Base-by-base conservation (phyloP, 35 echinoderm and acorn worm genomes). In the Lytechinus pictus region DNA sequence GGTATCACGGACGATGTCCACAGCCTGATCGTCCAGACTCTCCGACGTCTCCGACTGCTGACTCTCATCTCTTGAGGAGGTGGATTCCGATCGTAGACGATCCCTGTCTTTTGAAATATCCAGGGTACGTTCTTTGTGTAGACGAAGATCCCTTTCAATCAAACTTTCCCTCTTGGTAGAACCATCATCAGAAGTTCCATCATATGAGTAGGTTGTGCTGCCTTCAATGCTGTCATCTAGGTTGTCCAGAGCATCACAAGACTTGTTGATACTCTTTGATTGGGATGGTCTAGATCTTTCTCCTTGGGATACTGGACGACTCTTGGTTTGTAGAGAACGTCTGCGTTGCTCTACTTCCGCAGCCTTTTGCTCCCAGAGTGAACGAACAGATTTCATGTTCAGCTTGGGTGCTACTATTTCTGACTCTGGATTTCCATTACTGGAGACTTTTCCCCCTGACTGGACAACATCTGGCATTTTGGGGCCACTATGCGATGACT, bases 141-240 rank as follows among this genome's bases (percentile, higher is more conserved):
- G 28, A 21, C 95, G 87, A 19, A 96, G 92, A 21, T 96, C 95
- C 28, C 89, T 12, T 14, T 91, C 88, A 9, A 96, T 96, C 54
- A 96, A 53, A 52, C 95, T 96, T 91, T 96, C 95, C 91, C 87
- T 92, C 88, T 96, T 96, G 55, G 95, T 53, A 27, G 92, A 54
- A 27, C 92, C 55, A 57, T 93, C 92, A 57, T 93, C 92, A 10
- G 92, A 93, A 9, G 53, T 54, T 27, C 53, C 54, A 57, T 93
- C 92, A 10, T 54, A 93, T 0, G 54, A 93, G 92, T 53, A 93
- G 16, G 92, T 53, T 55, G 92, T 93, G 53, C 53, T 93, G 53
- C 92, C 54, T 27, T 93, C 92, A 6, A 93, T 55, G 54, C 92
- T 57, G 55, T 93, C 92, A 57, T 93, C 92, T 54, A 93, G 92